These are phyloP conservation scores for Drosophila bocki DNA, from an alignment of 1,140 invertebrate genomes.

Conservation along the genomic window DNA sequence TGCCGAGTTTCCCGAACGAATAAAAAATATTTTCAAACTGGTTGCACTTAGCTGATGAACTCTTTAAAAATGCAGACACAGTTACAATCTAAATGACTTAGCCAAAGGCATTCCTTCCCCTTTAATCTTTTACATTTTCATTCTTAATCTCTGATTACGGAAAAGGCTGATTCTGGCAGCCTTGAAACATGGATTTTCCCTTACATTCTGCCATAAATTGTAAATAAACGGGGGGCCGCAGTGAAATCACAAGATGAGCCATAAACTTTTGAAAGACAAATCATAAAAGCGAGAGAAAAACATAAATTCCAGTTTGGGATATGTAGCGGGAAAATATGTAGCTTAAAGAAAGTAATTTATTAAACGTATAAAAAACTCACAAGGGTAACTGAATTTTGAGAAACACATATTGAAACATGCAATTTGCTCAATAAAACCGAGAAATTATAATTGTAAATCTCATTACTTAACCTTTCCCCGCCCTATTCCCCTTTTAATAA, in stretches of 20 bases:
- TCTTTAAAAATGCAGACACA: conserved; percentile 19
- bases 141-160: neutral
- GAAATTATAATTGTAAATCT: conserved; percentile 3
- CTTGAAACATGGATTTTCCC: conserved; percentile 14
- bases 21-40: neutral
- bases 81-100: neutral
- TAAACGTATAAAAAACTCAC: neutral
- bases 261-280: conserved; percentile 39
- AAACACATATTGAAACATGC: neutral
- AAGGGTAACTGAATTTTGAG: neutral
- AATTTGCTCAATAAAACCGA: neutral
- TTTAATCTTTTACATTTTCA: too few relatives aligned
- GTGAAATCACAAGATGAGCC: conserved; percentile 27
- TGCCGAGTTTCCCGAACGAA: neutral
- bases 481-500: neutral
- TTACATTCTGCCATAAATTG: conserved; percentile 35
- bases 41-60: conserved; percentile 19
- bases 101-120: neutral
- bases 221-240: conserved; percentile 28
- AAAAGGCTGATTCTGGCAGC: conserved; percentile 3
- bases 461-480: neutral
- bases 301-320: conserved; percentile 19
- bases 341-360: neutral
- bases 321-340: neutral
- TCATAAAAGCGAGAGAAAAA: conserved; percentile 20